A percentile compares a stretch with the other conserved stretches of the same genome.
Conservation (phyloP, 2,113 vertebrate genomes). For the Erpornis zantholeuca region DNA sequence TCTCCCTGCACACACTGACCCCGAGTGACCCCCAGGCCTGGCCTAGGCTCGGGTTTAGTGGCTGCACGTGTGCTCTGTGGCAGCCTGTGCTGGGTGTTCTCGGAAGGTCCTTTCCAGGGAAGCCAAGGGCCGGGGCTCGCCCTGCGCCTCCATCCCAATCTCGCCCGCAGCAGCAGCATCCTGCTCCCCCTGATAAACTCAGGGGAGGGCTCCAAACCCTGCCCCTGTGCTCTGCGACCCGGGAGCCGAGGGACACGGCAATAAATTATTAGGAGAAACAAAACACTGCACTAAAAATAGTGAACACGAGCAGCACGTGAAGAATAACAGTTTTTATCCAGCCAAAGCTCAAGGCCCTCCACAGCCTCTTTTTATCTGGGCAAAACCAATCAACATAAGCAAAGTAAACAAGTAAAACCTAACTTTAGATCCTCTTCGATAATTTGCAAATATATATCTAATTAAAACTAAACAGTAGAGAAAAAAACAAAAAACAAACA, state of each 20-base stretch:
- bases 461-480: background rate
- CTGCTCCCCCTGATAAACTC: no score
- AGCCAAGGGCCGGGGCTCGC: no score
- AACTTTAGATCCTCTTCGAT: background rate
- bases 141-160: no score
- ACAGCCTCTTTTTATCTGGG: background rate
- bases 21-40: no score
- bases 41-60: no score
- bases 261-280: background rate
- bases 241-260: background rate
- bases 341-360: background rate
- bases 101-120: no score
- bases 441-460: background rate
- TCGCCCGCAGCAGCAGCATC: no score
- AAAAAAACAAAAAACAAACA: no score
- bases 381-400: background rate
- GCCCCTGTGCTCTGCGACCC: background rate
- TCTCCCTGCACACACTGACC: no score
- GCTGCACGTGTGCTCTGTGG: no score
- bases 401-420: background rate
- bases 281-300: conserved; percentile 32
- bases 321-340: background rate
- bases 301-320: accelerated
- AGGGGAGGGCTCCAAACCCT: background rate
- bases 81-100: no score